Evolutionary conservation across 2,797 vertebrate species (phyloP), one percentile per base, ranked within the genome.

Genomic region (Sebastes vulpes): DNA sequence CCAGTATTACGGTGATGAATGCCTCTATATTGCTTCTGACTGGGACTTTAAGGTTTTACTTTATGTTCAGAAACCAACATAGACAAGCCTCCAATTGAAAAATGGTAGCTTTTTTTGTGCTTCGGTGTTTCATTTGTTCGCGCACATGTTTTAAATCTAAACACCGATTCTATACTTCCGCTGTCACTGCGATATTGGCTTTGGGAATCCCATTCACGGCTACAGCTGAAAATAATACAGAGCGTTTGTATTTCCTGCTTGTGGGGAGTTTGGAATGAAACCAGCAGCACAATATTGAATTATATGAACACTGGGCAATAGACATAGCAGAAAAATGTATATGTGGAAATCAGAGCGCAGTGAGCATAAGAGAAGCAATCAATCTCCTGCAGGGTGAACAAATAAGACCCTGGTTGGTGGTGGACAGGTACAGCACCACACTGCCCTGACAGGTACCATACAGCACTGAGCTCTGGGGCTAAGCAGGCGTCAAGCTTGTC

Each of bases 401-500:
- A 72, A 79, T 60, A 46, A 14, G 29, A 46, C 48, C 32, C 56
- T 9, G 3, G 68, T 52, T n/a, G 56, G 66, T 54, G 72, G 69
- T 82, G 58, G 56, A 77, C 68, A 86, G 66, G 72, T 87, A 81
- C 72, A 75, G 59, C 73, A 67, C 28, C 61, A 72, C 57, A 50
- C 75, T 46, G 64, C 77, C 72, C 73, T 75, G 83, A 81, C 83
- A 85, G 79, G 91, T 83, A 91, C 89, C 74, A 84, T 81, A 76
- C 18, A 81, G 85, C 88, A 87, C 82, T 64, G 58, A 90, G 68
- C 82, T 92, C 85, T 77, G 72, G 75, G 57, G 70, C 75, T 84
- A 88, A 89, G 83, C 81, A 79, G 70, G 76, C 81, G 29, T 82
- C 77, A 53, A 75, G 85, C 79, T 80, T 90, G 90, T 93, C 91